Conservation (phyloP, 2,888 invertebrate genomes). For the Opisthograptis luteolata region DNA sequence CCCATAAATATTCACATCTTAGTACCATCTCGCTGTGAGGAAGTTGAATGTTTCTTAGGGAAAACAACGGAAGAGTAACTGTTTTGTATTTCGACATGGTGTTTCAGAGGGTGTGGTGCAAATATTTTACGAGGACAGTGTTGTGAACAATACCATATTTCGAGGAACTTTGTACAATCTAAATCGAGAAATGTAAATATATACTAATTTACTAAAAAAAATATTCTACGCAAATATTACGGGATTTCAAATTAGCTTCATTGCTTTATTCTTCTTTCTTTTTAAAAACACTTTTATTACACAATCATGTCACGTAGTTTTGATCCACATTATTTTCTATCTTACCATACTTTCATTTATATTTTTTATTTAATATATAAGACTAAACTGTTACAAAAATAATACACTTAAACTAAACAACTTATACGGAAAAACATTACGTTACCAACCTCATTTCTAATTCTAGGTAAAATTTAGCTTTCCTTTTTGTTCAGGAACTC, state of each 20-base stretch:
- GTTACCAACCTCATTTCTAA: not conserved
- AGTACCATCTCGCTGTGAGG: conserved; percentile 12
- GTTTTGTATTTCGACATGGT: conserved; percentile 3
- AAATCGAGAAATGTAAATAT: conserved; percentile 38
- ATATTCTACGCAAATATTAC: too few relatives aligned
- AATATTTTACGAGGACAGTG: conserved; percentile 53
- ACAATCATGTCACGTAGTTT: too few relatives aligned
- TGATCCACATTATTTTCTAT: too few relatives aligned
- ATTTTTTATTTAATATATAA: too few relatives aligned
- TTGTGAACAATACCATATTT: conserved; percentile 60
- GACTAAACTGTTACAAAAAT: too few relatives aligned
- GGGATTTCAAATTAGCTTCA: too few relatives aligned
- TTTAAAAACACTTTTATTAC: too few relatives aligned
- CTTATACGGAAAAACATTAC: too few relatives aligned
- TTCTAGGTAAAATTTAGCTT: not conserved
- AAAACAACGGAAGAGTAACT: not conserved
- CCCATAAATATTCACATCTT: conserved; percentile 21
- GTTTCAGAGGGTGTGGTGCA: not conserved
- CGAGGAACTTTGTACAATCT: conserved; percentile 62
- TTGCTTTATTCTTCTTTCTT: too few relatives aligned
- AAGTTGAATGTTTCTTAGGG: not conserved
- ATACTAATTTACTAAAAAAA: not conserved
- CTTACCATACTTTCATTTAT: too few relatives aligned
- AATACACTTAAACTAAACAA: too few relatives aligned
- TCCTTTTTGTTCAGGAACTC: conserved; percentile 19